phyloP scores from a whole-genome alignment of 2,797 vertebrate species.

The Clarias laeviceps region DNA sequence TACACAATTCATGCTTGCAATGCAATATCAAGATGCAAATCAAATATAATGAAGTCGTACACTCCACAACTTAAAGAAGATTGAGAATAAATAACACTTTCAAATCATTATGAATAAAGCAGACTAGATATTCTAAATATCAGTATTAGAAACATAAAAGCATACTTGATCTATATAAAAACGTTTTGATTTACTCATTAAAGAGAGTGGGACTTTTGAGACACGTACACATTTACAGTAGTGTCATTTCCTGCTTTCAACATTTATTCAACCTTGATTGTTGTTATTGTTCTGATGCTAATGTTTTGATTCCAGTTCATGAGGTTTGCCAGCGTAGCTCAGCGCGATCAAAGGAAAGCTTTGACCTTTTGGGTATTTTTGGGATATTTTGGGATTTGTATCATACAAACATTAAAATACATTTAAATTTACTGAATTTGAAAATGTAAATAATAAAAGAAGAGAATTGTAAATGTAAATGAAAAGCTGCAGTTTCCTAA shows the following conservation, averaged over 20 bases:
- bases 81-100: background rate
- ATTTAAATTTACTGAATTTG: background rate
- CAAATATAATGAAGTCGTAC: background rate
- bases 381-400: no score
- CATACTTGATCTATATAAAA: background rate
- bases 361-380: no score
- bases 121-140: background rate
- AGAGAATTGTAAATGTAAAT: no score
- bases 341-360: no score
- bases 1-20: background rate
- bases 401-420: background rate
- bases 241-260: background rate
- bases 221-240: background rate
- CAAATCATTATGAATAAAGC: background rate
- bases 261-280: background rate
- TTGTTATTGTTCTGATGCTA: background rate
- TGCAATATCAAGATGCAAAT: background rate
- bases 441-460: background rate
- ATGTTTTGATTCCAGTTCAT: background rate
- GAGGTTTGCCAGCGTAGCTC: no score
- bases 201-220: background rate
- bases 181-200: background rate
- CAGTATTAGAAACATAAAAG: background rate
- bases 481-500: no score
- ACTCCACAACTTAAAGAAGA: background rate